A percentile compares a stretch with the other conserved stretches of the same genome.
phyloP scores from a whole-genome alignment of 2,888 invertebrate genomes.

The Hirtodrosophila alboralis region DNA sequence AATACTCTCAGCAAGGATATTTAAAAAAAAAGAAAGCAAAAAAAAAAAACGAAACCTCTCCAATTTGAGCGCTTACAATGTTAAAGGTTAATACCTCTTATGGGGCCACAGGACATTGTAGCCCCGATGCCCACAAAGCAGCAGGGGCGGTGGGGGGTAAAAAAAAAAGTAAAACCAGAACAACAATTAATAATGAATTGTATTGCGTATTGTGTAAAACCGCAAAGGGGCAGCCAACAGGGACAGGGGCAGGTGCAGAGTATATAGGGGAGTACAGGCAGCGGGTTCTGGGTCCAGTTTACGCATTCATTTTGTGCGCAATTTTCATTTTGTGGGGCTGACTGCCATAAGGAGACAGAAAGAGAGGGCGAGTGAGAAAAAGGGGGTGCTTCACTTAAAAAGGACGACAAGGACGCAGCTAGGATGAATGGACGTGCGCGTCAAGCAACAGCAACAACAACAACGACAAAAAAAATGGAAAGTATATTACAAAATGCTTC shows the following conservation, averaged over 20 bases:
- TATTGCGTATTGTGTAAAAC: slow-evolving; percentile 74
- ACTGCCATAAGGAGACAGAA: too few species aligned
- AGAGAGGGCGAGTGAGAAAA: too few species aligned
- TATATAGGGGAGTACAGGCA: too few species aligned
- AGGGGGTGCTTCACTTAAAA: slow-evolving; percentile 39
- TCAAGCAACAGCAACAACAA: slow-evolving; percentile 48
- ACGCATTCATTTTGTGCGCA: slow-evolving; percentile 66
- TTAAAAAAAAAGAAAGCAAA: too few species aligned
- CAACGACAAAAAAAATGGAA: slow-evolving; percentile 59
- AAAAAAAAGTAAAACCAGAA: slow-evolving; percentile 56
- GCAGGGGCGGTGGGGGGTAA: slow-evolving; percentile 1
- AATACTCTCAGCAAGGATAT: background rate
- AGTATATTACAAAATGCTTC: slow-evolving; percentile 72
- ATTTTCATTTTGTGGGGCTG: slow-evolving; percentile 47
- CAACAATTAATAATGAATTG: slow-evolving; percentile 81
- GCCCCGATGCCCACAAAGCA: slow-evolving; percentile 3
- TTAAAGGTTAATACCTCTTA: slow-evolving; percentile 65
- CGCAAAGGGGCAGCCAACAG: slow-evolving; percentile 39
- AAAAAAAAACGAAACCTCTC: slow-evolving; percentile 3
- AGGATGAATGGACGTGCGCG: slow-evolving; percentile 66
- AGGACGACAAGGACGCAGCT: slow-evolving; percentile 43
- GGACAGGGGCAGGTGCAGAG: background rate
- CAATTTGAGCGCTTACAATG: slow-evolving; percentile 41
- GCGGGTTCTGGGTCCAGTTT: slow-evolving; percentile 48
- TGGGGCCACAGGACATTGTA: background rate